phyloP scores from a whole-genome alignment of 2,113 vertebrate genomes.

The Aspiorhynchus laticeps region DNA sequence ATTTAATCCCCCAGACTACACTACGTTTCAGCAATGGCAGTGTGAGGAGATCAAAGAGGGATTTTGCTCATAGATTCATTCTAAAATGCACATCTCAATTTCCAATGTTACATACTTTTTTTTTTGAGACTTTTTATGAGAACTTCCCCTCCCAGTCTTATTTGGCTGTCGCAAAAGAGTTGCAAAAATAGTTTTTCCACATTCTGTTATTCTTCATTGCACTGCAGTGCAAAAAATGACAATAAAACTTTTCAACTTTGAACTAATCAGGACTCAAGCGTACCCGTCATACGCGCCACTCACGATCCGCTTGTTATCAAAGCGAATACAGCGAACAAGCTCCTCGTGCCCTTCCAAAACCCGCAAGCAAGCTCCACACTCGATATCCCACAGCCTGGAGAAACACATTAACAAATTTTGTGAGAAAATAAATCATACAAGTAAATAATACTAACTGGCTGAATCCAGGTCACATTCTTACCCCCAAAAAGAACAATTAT shows the following conservation, averaged over 20 bases:
- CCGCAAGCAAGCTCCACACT: conserved; percentile 95
- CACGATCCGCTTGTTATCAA: conserved; percentile 98
- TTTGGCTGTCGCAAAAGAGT: neutral
- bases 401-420: neutral
- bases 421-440: neutral
- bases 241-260: neutral
- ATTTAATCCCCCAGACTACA: conserved; percentile 20
- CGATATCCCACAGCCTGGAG: conserved; percentile 95
- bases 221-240: neutral
- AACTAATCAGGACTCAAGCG: conserved; percentile 44
- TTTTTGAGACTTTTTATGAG: neutral
- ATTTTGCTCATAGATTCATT: neutral
- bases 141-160: neutral
- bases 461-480: neutral
- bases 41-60: neutral
- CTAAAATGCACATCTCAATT: neutral
- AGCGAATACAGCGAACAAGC: conserved; percentile 96
- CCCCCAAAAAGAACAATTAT: neutral
- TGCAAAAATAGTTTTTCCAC: conserved; percentile 5
- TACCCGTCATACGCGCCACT: conserved; percentile 98
- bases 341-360: conserved; percentile 98
- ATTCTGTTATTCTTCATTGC: neutral
- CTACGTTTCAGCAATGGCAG: neutral
- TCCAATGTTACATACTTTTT: neutral
- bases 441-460: neutral